phyloP scores from a whole-genome alignment of 2,888 invertebrate genomes.

The Phrixothrix hirtus region DNA sequence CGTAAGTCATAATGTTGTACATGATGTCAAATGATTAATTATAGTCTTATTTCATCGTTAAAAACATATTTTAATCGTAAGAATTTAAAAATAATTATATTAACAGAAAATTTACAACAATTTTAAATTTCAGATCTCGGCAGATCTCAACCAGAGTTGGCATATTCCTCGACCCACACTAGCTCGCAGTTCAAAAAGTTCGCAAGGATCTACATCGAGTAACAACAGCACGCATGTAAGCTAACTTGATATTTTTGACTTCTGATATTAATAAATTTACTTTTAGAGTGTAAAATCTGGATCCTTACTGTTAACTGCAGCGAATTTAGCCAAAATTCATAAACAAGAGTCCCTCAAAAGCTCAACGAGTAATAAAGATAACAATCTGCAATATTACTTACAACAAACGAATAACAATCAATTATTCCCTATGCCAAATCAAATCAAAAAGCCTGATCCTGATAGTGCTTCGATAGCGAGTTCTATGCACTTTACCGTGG shows the following conservation, averaged over 20 bases:
- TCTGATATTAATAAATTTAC: constrained; percentile 28
- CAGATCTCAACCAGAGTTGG: constrained; percentile 64
- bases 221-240: constrained; percentile 81
- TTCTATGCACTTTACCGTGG: constrained; percentile 85
- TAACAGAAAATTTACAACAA: too few relatives aligned
- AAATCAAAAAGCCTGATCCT: constrained; percentile 56
- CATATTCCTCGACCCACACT: constrained; percentile 84
- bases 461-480: constrained; percentile 79
- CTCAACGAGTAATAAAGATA: constrained; percentile 41
- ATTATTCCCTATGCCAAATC: constrained; percentile 46
- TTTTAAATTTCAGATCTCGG: constrained; percentile 52
- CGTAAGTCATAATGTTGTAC: too few relatives aligned
- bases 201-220: constrained; percentile 72
- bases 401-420: constrained; percentile 43
- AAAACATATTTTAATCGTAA: too few relatives aligned
- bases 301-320: constrained; percentile 77
- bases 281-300: constrained; percentile 81
- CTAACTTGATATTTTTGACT: background rate
- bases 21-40: too few relatives aligned
- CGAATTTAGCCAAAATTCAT: constrained; percentile 63
- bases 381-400: constrained; percentile 51
- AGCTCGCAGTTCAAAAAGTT: constrained; percentile 64
- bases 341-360: constrained; percentile 34
- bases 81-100: background rate
- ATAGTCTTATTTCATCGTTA: too few relatives aligned